Percentiles rank a stretch among this genome's conserved stretches.
phyloP scores from a whole-genome alignment of 1,140 invertebrate species.

The Meloidogyne hapla region DNA sequence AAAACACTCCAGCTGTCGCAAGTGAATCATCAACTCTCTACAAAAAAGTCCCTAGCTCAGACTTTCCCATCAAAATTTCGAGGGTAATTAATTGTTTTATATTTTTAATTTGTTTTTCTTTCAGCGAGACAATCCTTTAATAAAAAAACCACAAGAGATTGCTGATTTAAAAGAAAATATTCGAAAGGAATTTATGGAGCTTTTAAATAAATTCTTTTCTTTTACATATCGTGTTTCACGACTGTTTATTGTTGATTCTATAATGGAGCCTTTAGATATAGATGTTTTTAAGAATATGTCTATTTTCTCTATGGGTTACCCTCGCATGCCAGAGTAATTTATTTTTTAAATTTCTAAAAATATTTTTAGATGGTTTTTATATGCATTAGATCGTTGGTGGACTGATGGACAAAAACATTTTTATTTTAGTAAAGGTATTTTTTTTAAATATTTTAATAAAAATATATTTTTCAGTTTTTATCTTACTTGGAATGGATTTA shows the following conservation, averaged over 20 bases:
- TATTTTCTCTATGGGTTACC: neutral
- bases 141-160: neutral
- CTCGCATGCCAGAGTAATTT: constrained; percentile 14
- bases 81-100: neutral
- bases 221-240: neutral
- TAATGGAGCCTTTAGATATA: constrained; percentile 5
- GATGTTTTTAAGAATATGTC: constrained; percentile 17
- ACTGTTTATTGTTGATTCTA: constrained; percentile 11
- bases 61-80: neutral
- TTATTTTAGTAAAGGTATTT: constrained; percentile 13
- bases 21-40: neutral
- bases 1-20: neutral
- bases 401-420: constrained; percentile 1
- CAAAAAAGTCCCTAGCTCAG: constrained; percentile 18
- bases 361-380: constrained; percentile 21
- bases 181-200: constrained; percentile 10
- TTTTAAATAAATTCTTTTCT: neutral
- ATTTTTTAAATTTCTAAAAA: neutral
- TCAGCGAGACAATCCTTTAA: constrained; percentile 10
- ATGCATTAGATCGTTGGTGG: constrained; percentile 20
- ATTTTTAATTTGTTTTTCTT: neutral
- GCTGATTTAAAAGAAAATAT: constrained; percentile 1
- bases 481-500: constrained; percentile 23
- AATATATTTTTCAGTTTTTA: constrained; percentile 2
- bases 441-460: too few species aligned